Base-by-base conservation (phyloP, 1,140 invertebrate species). In the Hycleus phaleratus region DNA sequence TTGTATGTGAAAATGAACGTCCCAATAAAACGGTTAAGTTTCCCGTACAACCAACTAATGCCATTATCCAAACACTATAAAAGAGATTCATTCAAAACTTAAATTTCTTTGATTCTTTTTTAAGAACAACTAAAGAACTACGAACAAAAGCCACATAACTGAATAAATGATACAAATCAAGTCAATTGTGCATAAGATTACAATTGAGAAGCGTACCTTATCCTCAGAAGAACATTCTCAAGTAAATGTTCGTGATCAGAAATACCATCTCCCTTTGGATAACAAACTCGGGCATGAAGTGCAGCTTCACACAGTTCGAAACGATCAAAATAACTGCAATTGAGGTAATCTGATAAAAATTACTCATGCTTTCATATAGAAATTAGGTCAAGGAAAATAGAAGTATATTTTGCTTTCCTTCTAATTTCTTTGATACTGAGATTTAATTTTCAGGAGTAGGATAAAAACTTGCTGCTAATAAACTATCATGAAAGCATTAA, bases 31-130 rank as follows among this genome's bases (percentile, higher is more conserved):
- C 85, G 12, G 85, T 67, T 3, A 80, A 53, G 68, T 87, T 87
- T 26, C 84, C 85, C 26, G 77, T 71, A 38, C 81, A 77, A 4
- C 83, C 84, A 10, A 84, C 69, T 5, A 78, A 64, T 5, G 82
- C 85, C 73, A 87, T 80, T 9, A 85, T 73, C 85, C 85, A 87
- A 47, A 87, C 82, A 58, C 81, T 81, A 60, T 63, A 68, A 67
- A 54, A 26, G 11, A 46, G 7, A 26, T 52, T 45, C 18, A 18
- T 18, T n/a, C 43, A 10, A 8, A 18, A 11, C 32, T 54, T 25
- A n/a, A n/a, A 26, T 45, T 18, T 10, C 47, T 12, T 9, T 12
- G 8, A 46, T 42, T 10, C 10, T 10, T 42, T 8, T 8, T 42
- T 42, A 42, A 4, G 40, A 2, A 26, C 26, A 51, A 10, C 24